phyloP scores from a whole-genome alignment of 2,888 invertebrate genomes.

The Aphrophora alni region DNA sequence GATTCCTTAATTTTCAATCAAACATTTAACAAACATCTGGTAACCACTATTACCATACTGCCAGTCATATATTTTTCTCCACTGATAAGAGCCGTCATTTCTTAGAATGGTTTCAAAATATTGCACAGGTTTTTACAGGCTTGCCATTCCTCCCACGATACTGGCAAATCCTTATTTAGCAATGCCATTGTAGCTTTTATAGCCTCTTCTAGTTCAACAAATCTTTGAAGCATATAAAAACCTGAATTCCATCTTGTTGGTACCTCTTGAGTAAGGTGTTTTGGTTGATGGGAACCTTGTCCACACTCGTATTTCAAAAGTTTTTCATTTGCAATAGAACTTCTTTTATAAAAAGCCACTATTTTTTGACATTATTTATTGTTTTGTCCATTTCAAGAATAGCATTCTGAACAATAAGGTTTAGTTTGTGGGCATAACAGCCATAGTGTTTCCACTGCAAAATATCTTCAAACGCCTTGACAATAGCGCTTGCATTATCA shows the following conservation, averaged over 20 bases:
- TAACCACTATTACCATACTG: slow-evolving; percentile 26
- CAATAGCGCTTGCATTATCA: not conserved
- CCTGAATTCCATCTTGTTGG: not conserved
- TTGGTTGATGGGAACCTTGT: not conserved
- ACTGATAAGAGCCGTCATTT: slow-evolving; percentile 24
- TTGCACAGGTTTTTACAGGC: slow-evolving; percentile 34
- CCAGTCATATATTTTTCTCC: slow-evolving; percentile 34
- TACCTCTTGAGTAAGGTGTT: not conserved
- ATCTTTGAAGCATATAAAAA: not conserved
- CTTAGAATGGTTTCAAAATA: slow-evolving; percentile 30
- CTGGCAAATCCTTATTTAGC: not conserved
- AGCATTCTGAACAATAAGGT: not conserved
- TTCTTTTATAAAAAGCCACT: not conserved
- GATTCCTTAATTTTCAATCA: slow-evolving; percentile 6
- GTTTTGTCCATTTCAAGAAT: not conserved
- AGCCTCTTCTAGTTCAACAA: slow-evolving; percentile 12
- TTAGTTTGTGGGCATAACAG: not conserved
- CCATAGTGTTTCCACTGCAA: not conserved
- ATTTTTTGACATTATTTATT: not conserved
- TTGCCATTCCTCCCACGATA: slow-evolving; percentile 40
- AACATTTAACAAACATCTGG: too few species aligned
- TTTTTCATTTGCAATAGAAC: not conserved
- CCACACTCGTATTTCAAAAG: not conserved
- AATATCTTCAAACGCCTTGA: not conserved
- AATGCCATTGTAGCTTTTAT: not conserved